Evolutionary conservation across 2,113 vertebrate genomes (phyloP).

Genomic region (Tympanuchus pallidicinctus): DNA sequence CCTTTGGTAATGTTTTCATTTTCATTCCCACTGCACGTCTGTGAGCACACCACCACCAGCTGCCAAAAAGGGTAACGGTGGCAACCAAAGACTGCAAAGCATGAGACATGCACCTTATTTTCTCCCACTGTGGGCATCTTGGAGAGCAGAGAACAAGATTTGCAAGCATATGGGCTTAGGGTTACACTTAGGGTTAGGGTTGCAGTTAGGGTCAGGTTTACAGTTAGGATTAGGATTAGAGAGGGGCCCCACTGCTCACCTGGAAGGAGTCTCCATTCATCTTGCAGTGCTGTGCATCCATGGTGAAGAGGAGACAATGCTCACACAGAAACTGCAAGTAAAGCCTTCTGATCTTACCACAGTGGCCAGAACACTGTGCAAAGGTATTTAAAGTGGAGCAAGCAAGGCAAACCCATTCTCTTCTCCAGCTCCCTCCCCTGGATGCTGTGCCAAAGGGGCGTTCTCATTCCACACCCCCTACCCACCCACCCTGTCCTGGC

Average conservation of each 20-base stretch:
- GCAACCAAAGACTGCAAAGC: neutral
- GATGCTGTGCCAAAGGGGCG: conserved; percentile 25
- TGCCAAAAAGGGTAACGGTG: neutral
- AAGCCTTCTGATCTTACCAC: neutral
- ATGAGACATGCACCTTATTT: rapidly evolving
- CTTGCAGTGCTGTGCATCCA: conserved; percentile 19
- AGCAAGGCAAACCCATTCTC: neutral
- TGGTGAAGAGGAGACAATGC: neutral
- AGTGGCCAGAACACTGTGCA: neutral
- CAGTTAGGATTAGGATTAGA: no score
- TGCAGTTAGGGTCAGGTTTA: no score
- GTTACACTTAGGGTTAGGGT: no score
- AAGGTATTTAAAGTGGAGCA: conserved; percentile 63
- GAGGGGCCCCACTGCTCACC: neutral
- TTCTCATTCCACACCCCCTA: conserved; percentile 32
- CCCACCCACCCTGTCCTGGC: neutral
- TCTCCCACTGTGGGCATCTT: neutral
- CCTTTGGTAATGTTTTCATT: neutral
- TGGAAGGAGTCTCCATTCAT: conserved; percentile 56
- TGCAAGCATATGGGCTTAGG: neutral
- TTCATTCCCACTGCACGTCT: neutral
- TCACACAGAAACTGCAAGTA: neutral
- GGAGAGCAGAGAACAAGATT: neutral
- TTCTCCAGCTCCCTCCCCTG: conserved; percentile 23
- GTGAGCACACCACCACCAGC: rapidly evolving